These are phyloP conservation scores for Drosophila neoperkinsi DNA, from an alignment of 2,888 invertebrate genomes.

Conservation along the genomic window DNA sequence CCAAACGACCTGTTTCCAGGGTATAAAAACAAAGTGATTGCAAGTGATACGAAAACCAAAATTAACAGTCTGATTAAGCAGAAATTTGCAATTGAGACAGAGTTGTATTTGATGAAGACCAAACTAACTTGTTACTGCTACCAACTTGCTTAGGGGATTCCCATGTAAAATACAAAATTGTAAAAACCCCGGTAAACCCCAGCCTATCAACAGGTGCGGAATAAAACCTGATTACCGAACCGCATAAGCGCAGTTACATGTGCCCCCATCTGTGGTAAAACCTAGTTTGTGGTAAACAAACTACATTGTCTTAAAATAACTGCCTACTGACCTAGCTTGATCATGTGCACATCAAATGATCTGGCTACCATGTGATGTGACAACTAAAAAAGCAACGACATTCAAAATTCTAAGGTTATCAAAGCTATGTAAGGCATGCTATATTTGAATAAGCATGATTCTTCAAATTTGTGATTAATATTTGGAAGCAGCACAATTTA, in stretches of 20 bases:
- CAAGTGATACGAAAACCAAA: neutral
- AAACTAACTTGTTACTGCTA: neutral
- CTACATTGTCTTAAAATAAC: conserved; percentile 22
- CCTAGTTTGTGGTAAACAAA: conserved; percentile 1
- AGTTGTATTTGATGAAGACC: neutral
- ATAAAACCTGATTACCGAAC: conserved; percentile 36
- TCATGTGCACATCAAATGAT: conserved; percentile 50
- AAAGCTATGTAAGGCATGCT: neutral
- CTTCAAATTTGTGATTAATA: neutral
- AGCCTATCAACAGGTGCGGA: conserved; percentile 23
- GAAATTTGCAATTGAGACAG: neutral
- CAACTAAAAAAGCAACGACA: conserved; percentile 3
- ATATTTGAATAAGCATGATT: neutral
- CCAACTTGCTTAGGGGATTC: conserved; percentile 25
- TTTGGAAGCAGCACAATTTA: neutral
- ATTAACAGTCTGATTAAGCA: conserved; percentile 5
- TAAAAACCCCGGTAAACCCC: conserved; percentile 3
- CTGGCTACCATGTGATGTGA: conserved; percentile 41
- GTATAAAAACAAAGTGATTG: neutral
- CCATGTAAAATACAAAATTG: conserved; percentile 18
- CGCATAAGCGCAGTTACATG: conserved; percentile 19
- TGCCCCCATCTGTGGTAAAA: conserved; percentile 1
- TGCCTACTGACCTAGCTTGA: conserved; percentile 23
- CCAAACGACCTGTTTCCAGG: neutral
- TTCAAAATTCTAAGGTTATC: neutral